phyloP scores from a whole-genome alignment of 1,140 invertebrate genomes.

The Drosophila rufa region DNA sequence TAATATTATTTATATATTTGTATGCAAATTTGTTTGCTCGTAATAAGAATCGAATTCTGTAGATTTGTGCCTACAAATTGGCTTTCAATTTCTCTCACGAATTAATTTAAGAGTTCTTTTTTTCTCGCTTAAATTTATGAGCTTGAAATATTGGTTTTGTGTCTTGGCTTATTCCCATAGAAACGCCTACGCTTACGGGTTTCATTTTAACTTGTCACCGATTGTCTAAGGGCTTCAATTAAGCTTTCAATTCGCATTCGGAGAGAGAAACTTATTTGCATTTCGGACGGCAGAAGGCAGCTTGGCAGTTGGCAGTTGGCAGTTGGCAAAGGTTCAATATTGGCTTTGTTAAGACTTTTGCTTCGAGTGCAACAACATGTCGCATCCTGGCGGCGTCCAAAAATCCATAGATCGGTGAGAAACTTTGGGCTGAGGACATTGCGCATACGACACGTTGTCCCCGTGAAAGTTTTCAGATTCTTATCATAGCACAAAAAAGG shows the following conservation, averaged over 20 bases:
- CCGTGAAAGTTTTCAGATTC: conserved; percentile 30
- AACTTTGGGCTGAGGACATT: conserved; percentile 34
- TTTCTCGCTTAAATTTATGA: conserved; percentile 3
- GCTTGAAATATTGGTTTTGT: not conserved
- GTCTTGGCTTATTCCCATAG: not conserved
- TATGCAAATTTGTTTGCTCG: conserved; percentile 24
- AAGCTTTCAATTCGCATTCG: conserved; percentile 7
- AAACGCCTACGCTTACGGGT: not conserved
- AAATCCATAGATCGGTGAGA: conserved; percentile 33
- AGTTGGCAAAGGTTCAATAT: conserved; percentile 27
- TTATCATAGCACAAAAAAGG: conserved; percentile 23
- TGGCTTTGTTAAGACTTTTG: conserved; percentile 38
- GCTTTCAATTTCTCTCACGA: conserved; percentile 9
- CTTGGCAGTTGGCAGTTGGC: not conserved
- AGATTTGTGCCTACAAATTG: conserved; percentile 5
- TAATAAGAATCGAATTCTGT: not conserved
- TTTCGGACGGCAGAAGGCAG: conserved; percentile 1
- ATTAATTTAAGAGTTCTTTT: conserved; percentile 14
- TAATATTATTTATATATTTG: conserved; percentile 17
- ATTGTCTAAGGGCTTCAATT: conserved; percentile 12
- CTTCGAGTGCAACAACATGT: conserved; percentile 21
- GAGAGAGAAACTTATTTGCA: conserved; percentile 19
- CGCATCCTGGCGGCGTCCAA: conserved; percentile 6
- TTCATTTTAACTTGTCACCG: conserved; percentile 7
- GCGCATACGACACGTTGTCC: conserved; percentile 37